Conservation (phyloP, 2,888 invertebrate genomes). For the Molorchus minor region DNA sequence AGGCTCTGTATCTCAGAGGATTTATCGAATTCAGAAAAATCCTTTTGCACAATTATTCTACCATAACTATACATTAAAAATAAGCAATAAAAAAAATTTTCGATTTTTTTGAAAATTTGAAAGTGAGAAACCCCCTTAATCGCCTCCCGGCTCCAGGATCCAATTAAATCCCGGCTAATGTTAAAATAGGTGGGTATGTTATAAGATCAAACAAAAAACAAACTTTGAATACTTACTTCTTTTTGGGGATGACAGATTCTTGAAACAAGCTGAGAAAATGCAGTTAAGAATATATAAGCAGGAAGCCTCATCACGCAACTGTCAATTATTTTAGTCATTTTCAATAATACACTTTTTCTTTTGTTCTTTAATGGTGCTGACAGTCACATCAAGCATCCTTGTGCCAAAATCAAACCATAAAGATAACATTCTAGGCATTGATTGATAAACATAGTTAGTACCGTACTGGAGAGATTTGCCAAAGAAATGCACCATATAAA, state of each 20-base stretch:
- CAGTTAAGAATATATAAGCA: constrained; percentile 86
- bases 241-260: constrained; percentile 90
- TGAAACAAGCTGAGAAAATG: constrained; percentile 94
- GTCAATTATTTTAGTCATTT: constrained; percentile 73
- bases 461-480: constrained; percentile 83
- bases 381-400: constrained; percentile 64
- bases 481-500: constrained; percentile 74
- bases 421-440: constrained; percentile 92
- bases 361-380: constrained; percentile 52
- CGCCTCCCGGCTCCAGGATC: too few relatives aligned
- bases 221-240: constrained; percentile 72
- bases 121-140: too few relatives aligned
- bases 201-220: too few relatives aligned
- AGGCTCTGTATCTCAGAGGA: too few relatives aligned
- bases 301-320: constrained; percentile 75
- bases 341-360: constrained; percentile 53
- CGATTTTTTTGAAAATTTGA: too few relatives aligned
- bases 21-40: too few relatives aligned
- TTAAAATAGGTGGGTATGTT: too few relatives aligned
- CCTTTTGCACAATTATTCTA: too few relatives aligned
- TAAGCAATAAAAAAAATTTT: too few relatives aligned
- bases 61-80: too few relatives aligned
- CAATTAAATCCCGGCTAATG: too few relatives aligned
- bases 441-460: constrained; percentile 91
- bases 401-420: constrained; percentile 90